Evolutionary conservation across 2,888 invertebrate genomes (phyloP), one percentile per base, ranked within the genome.

Genomic region (Blastobasis lacticolella): DNA sequence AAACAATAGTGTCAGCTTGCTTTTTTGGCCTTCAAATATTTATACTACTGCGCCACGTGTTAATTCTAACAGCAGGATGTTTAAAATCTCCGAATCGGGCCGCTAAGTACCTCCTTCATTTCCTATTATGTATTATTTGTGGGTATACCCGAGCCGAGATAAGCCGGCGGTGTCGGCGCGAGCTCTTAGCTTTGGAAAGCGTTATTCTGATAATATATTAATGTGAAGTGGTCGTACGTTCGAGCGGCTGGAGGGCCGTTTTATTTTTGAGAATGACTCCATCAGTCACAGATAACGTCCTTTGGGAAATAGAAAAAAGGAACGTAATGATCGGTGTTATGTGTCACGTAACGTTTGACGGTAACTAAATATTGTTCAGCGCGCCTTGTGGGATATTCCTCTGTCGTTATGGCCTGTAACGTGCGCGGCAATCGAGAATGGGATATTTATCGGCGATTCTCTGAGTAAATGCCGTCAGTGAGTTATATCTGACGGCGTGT

Each of bases 221-320:
- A 73, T 75, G 73, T 76, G 72, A 76, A 78, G 76, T 74, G 78
- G 69, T 73, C 81, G 74, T 83, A 78, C 67, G 73, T 84, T 78
- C 75, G 67, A 63, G 62, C 67, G 73, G 71, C 65, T 57, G 72
- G 71, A 76, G 78, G 72, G 75, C 73, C 69, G 80, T 74, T 84
- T 86, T 85, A 87, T 88, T 88, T 87, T 88, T 75, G 79, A 84
- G 78, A 81, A 85, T 84, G 78, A 76, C 81, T 75, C 78, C 83
- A 87, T 86, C 78, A 81, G 66, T 88, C 85, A 86, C 78, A 63
- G 81, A 79, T 84, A 85, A 85, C 75, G 81, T 69, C 66, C 68
- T 66, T 62, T 62, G 62, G 66, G 71, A 70, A 76, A 70, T 67
- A 77, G 73, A 78, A 80, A 76, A 59, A 49, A 80, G 76, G 80